Evolutionary conservation across 2,888 invertebrate species (phyloP).

Genomic region (Mesorhabditis spiculigera): DNA sequence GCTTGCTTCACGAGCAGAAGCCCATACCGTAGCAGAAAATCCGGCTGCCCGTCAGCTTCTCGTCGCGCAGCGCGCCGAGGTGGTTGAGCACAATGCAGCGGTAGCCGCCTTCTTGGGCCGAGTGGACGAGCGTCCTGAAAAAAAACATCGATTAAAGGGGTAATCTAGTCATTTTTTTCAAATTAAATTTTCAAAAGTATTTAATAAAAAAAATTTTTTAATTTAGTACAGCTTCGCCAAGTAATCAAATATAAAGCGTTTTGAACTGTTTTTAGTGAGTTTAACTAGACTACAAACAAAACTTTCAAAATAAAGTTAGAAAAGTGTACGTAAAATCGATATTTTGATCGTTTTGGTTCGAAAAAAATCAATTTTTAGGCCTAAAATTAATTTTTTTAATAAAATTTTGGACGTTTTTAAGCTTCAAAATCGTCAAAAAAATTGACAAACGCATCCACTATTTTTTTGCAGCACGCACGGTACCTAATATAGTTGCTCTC

Average conservation of each 20-base stretch:
- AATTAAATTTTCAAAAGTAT: no score
- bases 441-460: no score
- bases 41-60: slow-evolving; percentile 79
- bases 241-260: no score
- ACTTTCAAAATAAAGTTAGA: no score
- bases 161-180: no score
- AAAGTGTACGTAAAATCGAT: no score
- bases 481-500: slow-evolving; percentile 90
- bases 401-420: background rate
- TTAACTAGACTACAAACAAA: no score
- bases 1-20: background rate
- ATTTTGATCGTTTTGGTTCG: background rate
- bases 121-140: background rate
- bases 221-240: no score
- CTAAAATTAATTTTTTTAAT: background rate
- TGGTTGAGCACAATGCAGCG: slow-evolving; percentile 89
- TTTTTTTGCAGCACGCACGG: slow-evolving; percentile 78
- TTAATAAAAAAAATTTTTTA: no score
- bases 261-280: no score
- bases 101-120: slow-evolving; percentile 80
- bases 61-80: slow-evolving; percentile 80
- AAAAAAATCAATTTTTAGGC: background rate
- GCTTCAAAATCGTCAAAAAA: background rate
- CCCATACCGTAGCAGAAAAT: slow-evolving; percentile 83
- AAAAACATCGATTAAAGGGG: background rate